phyloP scores from a whole-genome alignment of 2,888 invertebrate species.

The Hirtodrosophila histrioides region DNA sequence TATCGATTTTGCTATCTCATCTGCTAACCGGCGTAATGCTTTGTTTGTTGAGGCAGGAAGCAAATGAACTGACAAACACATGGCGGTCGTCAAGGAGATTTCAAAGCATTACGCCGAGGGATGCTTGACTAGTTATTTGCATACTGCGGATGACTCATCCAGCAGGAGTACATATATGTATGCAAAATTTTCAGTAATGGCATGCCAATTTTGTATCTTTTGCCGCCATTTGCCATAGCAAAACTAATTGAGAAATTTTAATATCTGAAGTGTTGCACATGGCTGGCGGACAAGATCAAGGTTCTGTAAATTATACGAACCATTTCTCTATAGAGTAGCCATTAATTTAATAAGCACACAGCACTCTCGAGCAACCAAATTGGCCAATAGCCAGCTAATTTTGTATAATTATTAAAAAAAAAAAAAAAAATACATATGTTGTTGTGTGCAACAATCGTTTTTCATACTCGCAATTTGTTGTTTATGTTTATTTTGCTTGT shows the following conservation, averaged over 20 bases:
- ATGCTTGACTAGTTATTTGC: slow-evolving; percentile 30
- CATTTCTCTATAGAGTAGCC: slow-evolving; percentile 19
- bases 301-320: slow-evolving; percentile 40
- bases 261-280: slow-evolving; percentile 59
- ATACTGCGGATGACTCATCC: slow-evolving; percentile 27
- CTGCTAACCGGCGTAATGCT: slow-evolving; percentile 38
- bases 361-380: slow-evolving; percentile 20
- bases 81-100: slow-evolving; percentile 22
- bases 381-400: slow-evolving; percentile 66
- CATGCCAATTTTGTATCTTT: slow-evolving; percentile 10
- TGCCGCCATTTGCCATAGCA: background rate
- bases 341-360: background rate
- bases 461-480: slow-evolving; percentile 1
- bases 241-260: slow-evolving; percentile 10
- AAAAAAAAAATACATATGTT: slow-evolving; percentile 13
- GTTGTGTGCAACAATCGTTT: slow-evolving; percentile 13
- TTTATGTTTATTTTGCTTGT: slow-evolving; percentile 13
- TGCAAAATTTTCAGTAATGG: slow-evolving; percentile 13
- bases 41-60: slow-evolving; percentile 67
- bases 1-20: slow-evolving; percentile 69
- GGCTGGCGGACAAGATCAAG: slow-evolving; percentile 72
- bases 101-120: slow-evolving; percentile 18
- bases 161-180: background rate
- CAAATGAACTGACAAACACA: slow-evolving; percentile 20
- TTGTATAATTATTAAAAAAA: slow-evolving; percentile 47